A percentile compares a stretch with the other conserved stretches of the same genome.
phyloP scores from a whole-genome alignment of 2,113 vertebrate species.

The Pomatorhinus ruficollis region DNA sequence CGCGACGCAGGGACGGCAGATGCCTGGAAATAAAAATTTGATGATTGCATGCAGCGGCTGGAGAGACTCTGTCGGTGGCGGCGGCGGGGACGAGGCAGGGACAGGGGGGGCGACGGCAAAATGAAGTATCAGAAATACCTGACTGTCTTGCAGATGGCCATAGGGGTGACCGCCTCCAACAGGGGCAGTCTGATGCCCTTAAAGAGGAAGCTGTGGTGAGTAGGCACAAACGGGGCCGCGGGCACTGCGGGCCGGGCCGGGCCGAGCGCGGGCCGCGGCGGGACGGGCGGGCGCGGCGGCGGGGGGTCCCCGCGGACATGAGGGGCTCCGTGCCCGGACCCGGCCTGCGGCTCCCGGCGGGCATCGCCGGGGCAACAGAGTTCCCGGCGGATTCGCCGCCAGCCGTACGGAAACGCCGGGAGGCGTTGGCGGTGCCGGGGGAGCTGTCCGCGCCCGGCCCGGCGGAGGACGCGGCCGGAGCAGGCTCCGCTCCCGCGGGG shows the following conservation, averaged over 20 bases:
- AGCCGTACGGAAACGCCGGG: not conserved
- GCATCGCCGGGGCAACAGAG: not conserved
- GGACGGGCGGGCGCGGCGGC: not conserved
- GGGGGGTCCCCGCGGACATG: not conserved
- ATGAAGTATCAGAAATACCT: conserved; percentile 99
- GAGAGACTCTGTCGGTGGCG: conserved; percentile 84
- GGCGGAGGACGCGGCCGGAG: not conserved
- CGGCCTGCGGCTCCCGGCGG: not conserved
- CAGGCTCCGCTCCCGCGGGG: not conserved
- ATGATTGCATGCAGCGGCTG: conserved; percentile 92
- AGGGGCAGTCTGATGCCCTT: conserved; percentile 94
- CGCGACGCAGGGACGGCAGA: conserved; percentile 85
- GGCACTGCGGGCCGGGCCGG: not conserved
- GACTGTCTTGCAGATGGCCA: conserved; percentile 98
- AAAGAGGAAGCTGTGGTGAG: conserved; percentile 97
- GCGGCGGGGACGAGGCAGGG: conserved; percentile 87
- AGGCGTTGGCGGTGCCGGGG: not conserved
- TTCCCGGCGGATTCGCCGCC: not conserved
- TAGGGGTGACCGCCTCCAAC: conserved; percentile 97
- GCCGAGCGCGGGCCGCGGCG: not conserved
- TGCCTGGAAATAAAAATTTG: conserved; percentile 85
- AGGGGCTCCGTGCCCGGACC: not conserved
- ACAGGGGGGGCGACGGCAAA: conserved; percentile 89
- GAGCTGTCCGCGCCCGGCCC: conserved; percentile 24
- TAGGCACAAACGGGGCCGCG: conserved; percentile 55